These are phyloP conservation scores for Gavia stellata DNA, from an alignment of 2,113 vertebrate genomes.

Conservation along the genomic window DNA sequence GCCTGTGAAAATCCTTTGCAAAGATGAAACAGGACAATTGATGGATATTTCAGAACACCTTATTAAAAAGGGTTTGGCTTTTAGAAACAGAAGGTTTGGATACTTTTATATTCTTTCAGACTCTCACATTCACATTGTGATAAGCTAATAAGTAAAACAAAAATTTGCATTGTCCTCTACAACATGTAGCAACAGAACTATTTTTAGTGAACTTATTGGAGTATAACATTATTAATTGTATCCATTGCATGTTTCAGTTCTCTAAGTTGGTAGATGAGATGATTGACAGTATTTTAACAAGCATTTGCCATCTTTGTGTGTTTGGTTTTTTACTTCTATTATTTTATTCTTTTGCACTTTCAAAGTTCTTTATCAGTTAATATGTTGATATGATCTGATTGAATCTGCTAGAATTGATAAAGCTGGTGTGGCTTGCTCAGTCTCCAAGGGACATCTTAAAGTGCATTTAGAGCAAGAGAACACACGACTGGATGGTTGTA, in stretches of 20 bases:
- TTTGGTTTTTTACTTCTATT: not conserved
- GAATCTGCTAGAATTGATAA: slow-evolving; percentile 46
- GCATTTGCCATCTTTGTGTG: not conserved
- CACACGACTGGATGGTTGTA: not conserved
- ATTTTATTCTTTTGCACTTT: not conserved
- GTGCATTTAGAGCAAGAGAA: not conserved
- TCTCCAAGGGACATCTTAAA: slow-evolving; percentile 1
- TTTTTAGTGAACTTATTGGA: not conserved
- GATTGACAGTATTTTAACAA: not conserved
- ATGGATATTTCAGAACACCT: slow-evolving; percentile 85
- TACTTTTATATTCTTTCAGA: not conserved
- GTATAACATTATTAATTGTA: not conserved
- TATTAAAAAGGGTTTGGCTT: slow-evolving; percentile 83
- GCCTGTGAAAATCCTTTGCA: slow-evolving; percentile 79
- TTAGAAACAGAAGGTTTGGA: slow-evolving; percentile 77
- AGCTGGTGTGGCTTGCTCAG: not conserved
- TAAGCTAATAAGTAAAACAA: not conserved
- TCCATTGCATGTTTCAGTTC: not conserved
- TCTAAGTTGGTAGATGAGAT: not conserved
- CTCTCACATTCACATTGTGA: not conserved
- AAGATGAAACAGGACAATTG: slow-evolving; percentile 70
- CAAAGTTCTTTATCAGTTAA: not conserved
- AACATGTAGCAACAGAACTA: not conserved
- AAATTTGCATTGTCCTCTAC: not conserved
- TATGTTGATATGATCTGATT: not conserved